Conservation (phyloP, 2,113 vertebrate species). For the Hippocampus barbouri region DNA sequence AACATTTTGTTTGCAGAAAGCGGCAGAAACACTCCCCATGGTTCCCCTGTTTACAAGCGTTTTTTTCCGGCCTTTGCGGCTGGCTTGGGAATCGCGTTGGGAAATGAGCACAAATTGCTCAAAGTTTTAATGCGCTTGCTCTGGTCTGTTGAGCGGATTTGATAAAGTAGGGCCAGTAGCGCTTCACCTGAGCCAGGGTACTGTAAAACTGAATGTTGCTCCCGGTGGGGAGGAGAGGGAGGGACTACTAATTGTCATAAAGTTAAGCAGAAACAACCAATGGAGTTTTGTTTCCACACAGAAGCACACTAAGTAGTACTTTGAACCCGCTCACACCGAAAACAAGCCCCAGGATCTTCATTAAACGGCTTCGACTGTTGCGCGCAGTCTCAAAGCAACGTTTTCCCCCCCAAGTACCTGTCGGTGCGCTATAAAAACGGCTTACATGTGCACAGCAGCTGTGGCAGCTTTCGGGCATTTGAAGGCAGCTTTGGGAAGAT, state of each 20-base stretch:
- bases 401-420: constrained; percentile 59
- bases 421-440: constrained; percentile 56
- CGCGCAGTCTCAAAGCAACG: constrained; percentile 48
- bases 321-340: not conserved
- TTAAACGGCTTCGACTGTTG: not conserved
- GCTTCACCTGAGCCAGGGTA: constrained; percentile 25
- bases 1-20: constrained; percentile 21
- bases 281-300: constrained; percentile 15
- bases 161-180: constrained; percentile 30
- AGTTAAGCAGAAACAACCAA: constrained; percentile 10
- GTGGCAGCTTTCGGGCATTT: constrained; percentile 27
- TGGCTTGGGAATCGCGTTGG: constrained; percentile 38
- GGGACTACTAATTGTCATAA: constrained; percentile 54
- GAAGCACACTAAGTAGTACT: constrained; percentile 4
- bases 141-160: constrained; percentile 31
- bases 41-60: constrained; percentile 51
- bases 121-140: constrained; percentile 42
- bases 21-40: constrained; percentile 16
- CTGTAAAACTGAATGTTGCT: constrained; percentile 37
- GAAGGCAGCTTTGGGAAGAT: constrained; percentile 16
- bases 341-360: constrained; percentile 3
- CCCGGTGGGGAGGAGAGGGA: constrained; percentile 27
- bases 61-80: constrained; percentile 39
- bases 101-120: constrained; percentile 61
- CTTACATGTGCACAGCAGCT: constrained; percentile 54